Conservation (phyloP, 2,888 invertebrate genomes). For the Polymixis lichenea region DNA sequence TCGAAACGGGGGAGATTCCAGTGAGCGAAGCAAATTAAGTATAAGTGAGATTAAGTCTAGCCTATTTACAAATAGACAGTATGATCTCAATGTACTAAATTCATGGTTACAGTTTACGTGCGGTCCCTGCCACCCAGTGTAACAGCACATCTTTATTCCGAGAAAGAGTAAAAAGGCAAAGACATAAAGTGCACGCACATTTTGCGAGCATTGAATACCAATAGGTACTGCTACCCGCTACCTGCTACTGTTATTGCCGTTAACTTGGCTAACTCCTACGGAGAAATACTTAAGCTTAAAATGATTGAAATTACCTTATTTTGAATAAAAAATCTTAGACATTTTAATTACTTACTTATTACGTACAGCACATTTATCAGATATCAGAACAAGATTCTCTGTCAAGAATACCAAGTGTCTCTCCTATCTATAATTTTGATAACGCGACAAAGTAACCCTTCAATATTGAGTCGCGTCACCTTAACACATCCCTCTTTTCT, state of each 20-base stretch:
- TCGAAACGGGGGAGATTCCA: conserved; percentile 26
- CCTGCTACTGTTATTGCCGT: no score
- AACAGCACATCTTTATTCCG: background rate
- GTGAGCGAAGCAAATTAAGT: background rate
- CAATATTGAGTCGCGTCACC: background rate
- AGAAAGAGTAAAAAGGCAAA: background rate
- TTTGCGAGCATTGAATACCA: background rate
- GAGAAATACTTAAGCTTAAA: no score
- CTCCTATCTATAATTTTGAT: background rate
- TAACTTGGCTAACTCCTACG: background rate
- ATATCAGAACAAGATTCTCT: background rate
- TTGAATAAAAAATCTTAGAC: no score
- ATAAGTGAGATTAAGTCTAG: background rate
- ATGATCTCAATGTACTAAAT: no score
- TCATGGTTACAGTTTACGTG: no score
- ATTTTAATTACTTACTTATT: background rate
- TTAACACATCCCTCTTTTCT: conserved; percentile 21
- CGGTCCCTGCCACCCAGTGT: background rate
- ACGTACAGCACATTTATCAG: background rate
- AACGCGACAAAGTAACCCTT: background rate
- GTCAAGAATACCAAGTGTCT: no score
- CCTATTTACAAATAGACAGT: background rate
- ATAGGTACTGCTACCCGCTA: no score
- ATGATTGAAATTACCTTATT: no score
- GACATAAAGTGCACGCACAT: background rate